A percentile compares a stretch with the other conserved stretches of the same genome.
These are phyloP conservation scores for Coecobrya sp. DNA, from an alignment of 2,888 invertebrate genomes.

Conservation along the genomic window DNA sequence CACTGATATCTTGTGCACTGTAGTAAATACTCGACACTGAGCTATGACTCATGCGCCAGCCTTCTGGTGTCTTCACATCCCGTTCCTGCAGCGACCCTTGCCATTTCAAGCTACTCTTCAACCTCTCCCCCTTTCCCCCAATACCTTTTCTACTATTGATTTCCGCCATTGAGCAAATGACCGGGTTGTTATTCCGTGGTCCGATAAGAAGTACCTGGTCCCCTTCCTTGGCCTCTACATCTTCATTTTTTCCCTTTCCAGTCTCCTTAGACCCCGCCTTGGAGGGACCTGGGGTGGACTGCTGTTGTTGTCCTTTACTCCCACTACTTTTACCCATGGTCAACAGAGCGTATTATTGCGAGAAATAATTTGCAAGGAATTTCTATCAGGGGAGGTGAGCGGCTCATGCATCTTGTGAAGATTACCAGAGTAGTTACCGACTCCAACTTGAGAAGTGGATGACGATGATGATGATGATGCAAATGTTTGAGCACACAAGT, in stretches of 20 bases:
- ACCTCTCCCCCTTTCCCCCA: not conserved
- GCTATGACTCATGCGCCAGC: constrained; percentile 85
- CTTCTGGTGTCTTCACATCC: constrained; percentile 76
- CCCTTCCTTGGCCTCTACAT: constrained; percentile 43
- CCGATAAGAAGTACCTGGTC: constrained; percentile 75
- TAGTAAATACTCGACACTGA: constrained; percentile 86
- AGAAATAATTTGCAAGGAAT: not conserved
- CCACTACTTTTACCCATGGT: constrained; percentile 68
- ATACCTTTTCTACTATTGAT: not conserved
- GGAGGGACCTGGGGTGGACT: constrained; percentile 25
- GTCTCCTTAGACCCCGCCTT: not conserved
- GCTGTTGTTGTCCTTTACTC: constrained; percentile 43
- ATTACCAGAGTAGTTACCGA: not conserved
- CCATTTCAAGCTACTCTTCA: constrained; percentile 75
- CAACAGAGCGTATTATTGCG: not conserved
- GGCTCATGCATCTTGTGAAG: constrained; percentile 12
- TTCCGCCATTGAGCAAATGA: constrained; percentile 58
- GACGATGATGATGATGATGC: not conserved
- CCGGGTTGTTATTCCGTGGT: constrained; percentile 59
- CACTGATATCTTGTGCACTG: constrained; percentile 86
- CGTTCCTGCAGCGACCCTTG: constrained; percentile 66
- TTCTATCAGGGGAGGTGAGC: not conserved
- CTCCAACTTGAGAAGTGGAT: not conserved
- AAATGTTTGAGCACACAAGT: not conserved
- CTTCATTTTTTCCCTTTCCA: constrained; percentile 20